These are phyloP conservation scores for Colletes latitarsis DNA, from an alignment of 1,140 invertebrate genomes.

Conservation along the genomic window DNA sequence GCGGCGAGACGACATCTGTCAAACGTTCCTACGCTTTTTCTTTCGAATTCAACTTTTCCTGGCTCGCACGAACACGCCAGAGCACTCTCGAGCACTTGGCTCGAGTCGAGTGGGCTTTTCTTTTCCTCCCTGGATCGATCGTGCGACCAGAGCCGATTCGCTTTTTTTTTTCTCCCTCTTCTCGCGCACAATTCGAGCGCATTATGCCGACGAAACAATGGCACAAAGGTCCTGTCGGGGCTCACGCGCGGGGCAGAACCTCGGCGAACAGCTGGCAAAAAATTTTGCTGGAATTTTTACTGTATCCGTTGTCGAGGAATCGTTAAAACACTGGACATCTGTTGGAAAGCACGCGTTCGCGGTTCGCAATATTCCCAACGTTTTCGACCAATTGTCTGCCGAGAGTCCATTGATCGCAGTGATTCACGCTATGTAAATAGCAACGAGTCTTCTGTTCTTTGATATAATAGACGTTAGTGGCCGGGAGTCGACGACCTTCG, in stretches of 20 bases:
- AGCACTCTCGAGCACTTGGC: slow-evolving; percentile 22
- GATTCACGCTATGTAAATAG: too few species aligned
- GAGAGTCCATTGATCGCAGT: too few species aligned
- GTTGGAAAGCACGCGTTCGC: neutral
- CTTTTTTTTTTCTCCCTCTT: slow-evolving; percentile 31
- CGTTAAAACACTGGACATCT: slow-evolving; percentile 17
- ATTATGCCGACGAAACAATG: slow-evolving; percentile 63
- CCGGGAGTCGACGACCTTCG: too few species aligned
- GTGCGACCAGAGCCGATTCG: slow-evolving; percentile 53
- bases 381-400: too few species aligned
- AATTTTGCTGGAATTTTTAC: slow-evolving; percentile 44
- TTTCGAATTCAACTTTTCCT: slow-evolving; percentile 37
- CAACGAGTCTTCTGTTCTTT: too few species aligned
- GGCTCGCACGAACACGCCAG: slow-evolving; percentile 7
- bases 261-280: slow-evolving; percentile 50
- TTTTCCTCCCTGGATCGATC: slow-evolving; percentile 65
- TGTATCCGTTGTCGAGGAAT: slow-evolving; percentile 44
- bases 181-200: slow-evolving; percentile 54
- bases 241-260: slow-evolving; percentile 44
- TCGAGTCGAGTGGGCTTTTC: slow-evolving; percentile 61
- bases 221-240: slow-evolving; percentile 32
- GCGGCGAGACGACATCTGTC: slow-evolving; percentile 38
- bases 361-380: too few species aligned
- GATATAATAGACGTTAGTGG: too few species aligned
- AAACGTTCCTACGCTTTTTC: slow-evolving; percentile 38